A percentile compares a stretch with the other conserved stretches of the same genome.
Conservation (phyloP, 92 coral and sea anemone genomes). For the Galaxea fascicularis region DNA sequence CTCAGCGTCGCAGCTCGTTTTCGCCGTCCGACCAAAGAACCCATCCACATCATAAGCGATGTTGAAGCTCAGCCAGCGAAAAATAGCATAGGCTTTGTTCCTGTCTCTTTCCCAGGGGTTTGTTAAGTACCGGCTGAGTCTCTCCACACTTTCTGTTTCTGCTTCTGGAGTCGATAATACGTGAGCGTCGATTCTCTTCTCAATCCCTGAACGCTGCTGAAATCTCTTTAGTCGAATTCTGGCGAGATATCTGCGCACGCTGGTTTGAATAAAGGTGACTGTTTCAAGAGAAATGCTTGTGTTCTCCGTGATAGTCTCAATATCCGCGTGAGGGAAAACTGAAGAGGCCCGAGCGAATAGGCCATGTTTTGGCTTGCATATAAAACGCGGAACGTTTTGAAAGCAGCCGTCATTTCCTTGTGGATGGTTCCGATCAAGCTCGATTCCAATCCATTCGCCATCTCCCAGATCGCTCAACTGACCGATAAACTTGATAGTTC, state of each 20-base stretch:
- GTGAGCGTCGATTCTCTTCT: slow-evolving; percentile 67
- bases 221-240: slow-evolving; percentile 56
- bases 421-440: slow-evolving; percentile 65
- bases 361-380: slow-evolving; percentile 77
- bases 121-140: slow-evolving; percentile 63
- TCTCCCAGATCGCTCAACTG: slow-evolving; percentile 61
- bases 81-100: slow-evolving; percentile 74
- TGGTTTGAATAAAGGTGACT: slow-evolving; percentile 69
- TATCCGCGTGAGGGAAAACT: slow-evolving; percentile 59
- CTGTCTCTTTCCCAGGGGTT: slow-evolving; percentile 71
- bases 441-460: slow-evolving; percentile 81
- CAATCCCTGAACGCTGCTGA: slow-evolving; percentile 60
- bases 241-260: slow-evolving; percentile 70
- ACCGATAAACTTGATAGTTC: slow-evolving; percentile 74
- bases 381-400: slow-evolving; percentile 50
- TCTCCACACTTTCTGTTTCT: slow-evolving; percentile 48
- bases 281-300: slow-evolving; percentile 58
- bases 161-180: slow-evolving; percentile 64
- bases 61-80: slow-evolving; percentile 74
- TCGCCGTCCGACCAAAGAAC: slow-evolving; percentile 67
- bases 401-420: slow-evolving; percentile 79
- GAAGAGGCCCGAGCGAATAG: slow-evolving; percentile 75
- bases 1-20: slow-evolving; percentile 45
- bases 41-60: slow-evolving; percentile 71
- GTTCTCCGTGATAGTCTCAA: slow-evolving; percentile 12